Evolutionary conservation across 1,140 invertebrate species (phyloP).

Genomic region (Globodera ellingtonae): DNA sequence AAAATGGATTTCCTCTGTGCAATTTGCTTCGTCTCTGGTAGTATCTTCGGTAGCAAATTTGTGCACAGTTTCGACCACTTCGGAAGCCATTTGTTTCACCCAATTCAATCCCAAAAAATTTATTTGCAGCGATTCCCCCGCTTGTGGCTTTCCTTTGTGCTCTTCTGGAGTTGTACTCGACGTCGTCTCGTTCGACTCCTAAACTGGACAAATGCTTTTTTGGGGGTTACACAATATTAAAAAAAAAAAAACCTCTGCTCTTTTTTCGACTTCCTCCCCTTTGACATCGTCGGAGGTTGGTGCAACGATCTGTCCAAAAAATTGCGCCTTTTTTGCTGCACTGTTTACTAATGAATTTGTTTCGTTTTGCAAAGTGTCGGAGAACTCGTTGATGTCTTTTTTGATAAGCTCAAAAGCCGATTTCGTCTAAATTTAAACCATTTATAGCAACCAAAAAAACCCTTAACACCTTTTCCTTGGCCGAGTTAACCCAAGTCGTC

Average conservation of each 20-base stretch:
- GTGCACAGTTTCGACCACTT: slow-evolving; percentile 56
- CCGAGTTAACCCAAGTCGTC: slow-evolving; percentile 49
- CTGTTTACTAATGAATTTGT: slow-evolving; percentile 48
- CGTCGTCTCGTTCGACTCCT: background rate
- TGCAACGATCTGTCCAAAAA: slow-evolving; percentile 50
- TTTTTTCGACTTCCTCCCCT: slow-evolving; percentile 25
- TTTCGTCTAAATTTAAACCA: slow-evolving; percentile 47
- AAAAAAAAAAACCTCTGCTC: background rate
- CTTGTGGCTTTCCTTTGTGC: slow-evolving; percentile 1
- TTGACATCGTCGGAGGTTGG: slow-evolving; percentile 24
- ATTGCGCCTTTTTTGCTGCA: slow-evolving; percentile 50
- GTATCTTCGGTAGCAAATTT: slow-evolving; percentile 58
- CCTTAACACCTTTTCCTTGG: slow-evolving; percentile 45
- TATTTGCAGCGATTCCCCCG: slow-evolving; percentile 32
- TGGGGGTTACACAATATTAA: too few relatives aligned
- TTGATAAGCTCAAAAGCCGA: slow-evolving; percentile 55
- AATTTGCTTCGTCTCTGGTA: slow-evolving; percentile 50
- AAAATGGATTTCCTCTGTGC: slow-evolving; percentile 42
- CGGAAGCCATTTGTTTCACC: slow-evolving; percentile 49
- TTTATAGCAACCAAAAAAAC: slow-evolving; percentile 12
- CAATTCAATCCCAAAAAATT: slow-evolving; percentile 35
- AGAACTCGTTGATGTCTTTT: slow-evolving; percentile 58
- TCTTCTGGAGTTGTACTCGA: background rate
- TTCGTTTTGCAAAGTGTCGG: slow-evolving; percentile 53
- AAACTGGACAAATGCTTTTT: background rate